These are phyloP conservation scores for Lepidotrigona ventralis DNA, from an alignment of 1,140 invertebrate species.

Conservation along the genomic window DNA sequence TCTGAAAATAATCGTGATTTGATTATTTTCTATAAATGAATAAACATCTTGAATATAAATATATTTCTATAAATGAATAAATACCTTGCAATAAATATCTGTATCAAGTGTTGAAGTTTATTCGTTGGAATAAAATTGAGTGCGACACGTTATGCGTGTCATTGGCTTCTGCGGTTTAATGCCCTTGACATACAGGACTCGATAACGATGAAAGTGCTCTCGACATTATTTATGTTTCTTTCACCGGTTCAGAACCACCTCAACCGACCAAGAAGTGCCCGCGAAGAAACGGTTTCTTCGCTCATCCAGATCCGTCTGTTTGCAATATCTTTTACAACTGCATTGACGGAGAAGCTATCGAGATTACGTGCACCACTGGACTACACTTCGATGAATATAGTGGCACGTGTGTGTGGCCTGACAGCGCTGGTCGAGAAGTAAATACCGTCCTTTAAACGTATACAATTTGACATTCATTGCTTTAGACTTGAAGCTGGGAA, in stretches of 20 bases:
- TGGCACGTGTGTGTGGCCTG: conserved; percentile 93
- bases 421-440: conserved; percentile 87
- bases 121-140: conserved; percentile 1
- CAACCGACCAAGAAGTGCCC: conserved; percentile 88
- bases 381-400: conserved; percentile 93
- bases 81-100: not conserved
- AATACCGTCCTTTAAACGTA: not conserved
- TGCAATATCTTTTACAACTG: conserved; percentile 95
- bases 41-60: too few species aligned
- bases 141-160: conserved; percentile 21
- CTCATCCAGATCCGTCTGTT: conserved; percentile 88
- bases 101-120: not conserved
- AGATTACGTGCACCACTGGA: conserved; percentile 91
- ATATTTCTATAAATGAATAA: too few species aligned
- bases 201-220: conserved; percentile 33
- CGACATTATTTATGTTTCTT: conserved; percentile 11
- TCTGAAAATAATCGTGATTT: too few species aligned
- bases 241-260: conserved; percentile 84
- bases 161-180: conserved; percentile 36
- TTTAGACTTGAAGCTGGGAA: not conserved
- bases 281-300: conserved; percentile 92
- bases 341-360: conserved; percentile 89
- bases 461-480: not conserved
- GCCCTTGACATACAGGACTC: conserved; percentile 48
- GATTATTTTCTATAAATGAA: not conserved